Evolutionary conservation across 23 tunicate species (phyloP), one percentile per base, ranked within the genome.

Genomic region (Styela clava): DNA sequence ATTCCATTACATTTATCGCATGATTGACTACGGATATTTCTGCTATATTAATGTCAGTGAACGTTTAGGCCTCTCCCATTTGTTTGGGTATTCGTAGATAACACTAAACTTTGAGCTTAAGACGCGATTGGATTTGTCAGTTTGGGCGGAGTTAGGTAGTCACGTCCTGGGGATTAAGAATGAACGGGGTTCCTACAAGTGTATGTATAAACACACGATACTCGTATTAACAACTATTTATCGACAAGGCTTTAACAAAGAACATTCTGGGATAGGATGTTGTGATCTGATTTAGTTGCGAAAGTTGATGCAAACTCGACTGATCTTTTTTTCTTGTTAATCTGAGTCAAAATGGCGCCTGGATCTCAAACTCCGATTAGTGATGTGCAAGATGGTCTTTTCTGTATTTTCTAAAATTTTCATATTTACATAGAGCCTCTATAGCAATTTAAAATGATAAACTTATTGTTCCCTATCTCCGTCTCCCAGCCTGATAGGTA

Each of bases 131-230:
- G 56, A 44, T 44, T 44, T 44, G 56, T 44, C 56, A 44, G 9
- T 44, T 44, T 44, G 56, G 56, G 56, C 56, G 56, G 56, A 5
- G 56, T 44, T 44, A 44, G 56, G 12, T 44, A 44, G 71, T 67
- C 71, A 67, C 71, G 71, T 25, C 31, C 71, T 25, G 24, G 71
- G 71, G 31, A 67, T 67, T 67, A 67, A 67, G 12, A 7, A 44
- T 12, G 12, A 44, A 67, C 71, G 30, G 2, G 71, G 71, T 67
- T 27, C 71, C 24, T 44, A 12, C 71, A 67, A 67, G 71, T 67
- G 22, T 67, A 67, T 67, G 71, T 67, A 67, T 67, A 67, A 67
- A 67, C 71, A 22, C 71, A 67, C 71, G 71, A 67, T 67, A 22
- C 71, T 18, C 12, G 71, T 67, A 67, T 67, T 67, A 67, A 67